These are phyloP conservation scores for Euphonia xanthogaster DNA, from an alignment of 2,797 vertebrate genomes.

Conservation along the genomic window DNA sequence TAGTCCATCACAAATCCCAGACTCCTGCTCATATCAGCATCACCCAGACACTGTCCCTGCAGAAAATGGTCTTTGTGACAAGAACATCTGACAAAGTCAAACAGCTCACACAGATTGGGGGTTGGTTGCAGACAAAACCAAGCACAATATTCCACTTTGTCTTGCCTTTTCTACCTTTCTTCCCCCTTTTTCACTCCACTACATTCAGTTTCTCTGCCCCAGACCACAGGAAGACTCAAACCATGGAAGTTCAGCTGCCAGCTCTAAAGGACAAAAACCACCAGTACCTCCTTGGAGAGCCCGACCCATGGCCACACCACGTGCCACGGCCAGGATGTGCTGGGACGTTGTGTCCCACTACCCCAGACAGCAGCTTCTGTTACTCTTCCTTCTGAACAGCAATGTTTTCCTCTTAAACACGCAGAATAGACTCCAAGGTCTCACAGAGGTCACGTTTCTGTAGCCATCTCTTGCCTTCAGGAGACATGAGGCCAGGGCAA, in stretches of 20 bases:
- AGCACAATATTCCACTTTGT: not conserved
- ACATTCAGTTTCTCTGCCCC: not conserved
- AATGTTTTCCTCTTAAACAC: not conserved
- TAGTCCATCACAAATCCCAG: not conserved
- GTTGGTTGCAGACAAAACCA: not conserved
- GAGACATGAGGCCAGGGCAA: fast-evolving
- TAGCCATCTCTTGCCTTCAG: not conserved
- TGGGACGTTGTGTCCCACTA: not conserved
- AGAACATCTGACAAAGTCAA: not conserved
- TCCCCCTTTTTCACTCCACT: not conserved
- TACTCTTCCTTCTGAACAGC: not conserved
- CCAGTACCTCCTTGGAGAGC: not conserved
- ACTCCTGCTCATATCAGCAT: not conserved
- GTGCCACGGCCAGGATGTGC: fast-evolving
- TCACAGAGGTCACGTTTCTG: not conserved
- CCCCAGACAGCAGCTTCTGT: not conserved
- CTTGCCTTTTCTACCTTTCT: not conserved
- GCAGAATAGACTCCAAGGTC: not conserved
- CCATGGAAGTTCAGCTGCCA: not conserved
- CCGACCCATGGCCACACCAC: fast-evolving
- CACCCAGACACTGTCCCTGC: not conserved
- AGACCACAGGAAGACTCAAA: not conserved
- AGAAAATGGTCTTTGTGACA: not conserved
- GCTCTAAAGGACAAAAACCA: not conserved
- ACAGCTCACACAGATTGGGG: not conserved